A percentile compares a stretch with the other conserved stretches of the same genome.
Evolutionary conservation across 2,113 vertebrate species (phyloP).

Genomic region (Barbus barbus): DNA sequence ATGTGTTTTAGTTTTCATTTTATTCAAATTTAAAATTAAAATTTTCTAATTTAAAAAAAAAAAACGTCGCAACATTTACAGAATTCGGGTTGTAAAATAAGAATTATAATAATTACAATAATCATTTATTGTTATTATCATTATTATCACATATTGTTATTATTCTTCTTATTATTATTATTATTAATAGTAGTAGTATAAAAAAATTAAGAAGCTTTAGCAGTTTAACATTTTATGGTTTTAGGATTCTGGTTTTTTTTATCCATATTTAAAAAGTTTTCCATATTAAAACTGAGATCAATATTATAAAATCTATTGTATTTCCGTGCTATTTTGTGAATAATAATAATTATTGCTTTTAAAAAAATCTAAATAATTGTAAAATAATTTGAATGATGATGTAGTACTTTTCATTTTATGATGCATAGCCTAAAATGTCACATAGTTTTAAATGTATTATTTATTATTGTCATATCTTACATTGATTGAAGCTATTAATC

Average conservation of each 20-base stretch:
- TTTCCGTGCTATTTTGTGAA: not conserved
- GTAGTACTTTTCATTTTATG: not conserved
- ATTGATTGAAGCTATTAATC: slow-evolving; percentile 70
- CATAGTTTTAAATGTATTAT: not conserved
- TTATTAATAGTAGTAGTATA: not conserved
- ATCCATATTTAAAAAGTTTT: not conserved
- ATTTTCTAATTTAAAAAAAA: no score
- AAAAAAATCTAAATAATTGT: no score
- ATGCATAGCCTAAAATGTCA: not conserved
- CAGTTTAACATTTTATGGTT: not conserved
- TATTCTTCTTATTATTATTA: no score
- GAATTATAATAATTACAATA: no score
- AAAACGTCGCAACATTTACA: no score
- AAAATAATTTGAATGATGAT: no score
- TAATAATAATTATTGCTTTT: no score
- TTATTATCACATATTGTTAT: no score
- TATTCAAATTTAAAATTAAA: no score
- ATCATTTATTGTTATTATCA: no score
- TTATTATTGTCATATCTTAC: not conserved
- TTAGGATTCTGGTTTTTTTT: not conserved
- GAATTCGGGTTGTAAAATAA: no score
- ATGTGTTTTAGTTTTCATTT: no score
- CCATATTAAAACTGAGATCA: not conserved
- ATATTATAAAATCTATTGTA: not conserved
- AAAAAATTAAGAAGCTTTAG: not conserved